A percentile compares a stretch with the other conserved stretches of the same genome.
These are phyloP conservation scores for Sylvietta virens DNA, from an alignment of 2,113 vertebrate genomes.

Conservation along the genomic window DNA sequence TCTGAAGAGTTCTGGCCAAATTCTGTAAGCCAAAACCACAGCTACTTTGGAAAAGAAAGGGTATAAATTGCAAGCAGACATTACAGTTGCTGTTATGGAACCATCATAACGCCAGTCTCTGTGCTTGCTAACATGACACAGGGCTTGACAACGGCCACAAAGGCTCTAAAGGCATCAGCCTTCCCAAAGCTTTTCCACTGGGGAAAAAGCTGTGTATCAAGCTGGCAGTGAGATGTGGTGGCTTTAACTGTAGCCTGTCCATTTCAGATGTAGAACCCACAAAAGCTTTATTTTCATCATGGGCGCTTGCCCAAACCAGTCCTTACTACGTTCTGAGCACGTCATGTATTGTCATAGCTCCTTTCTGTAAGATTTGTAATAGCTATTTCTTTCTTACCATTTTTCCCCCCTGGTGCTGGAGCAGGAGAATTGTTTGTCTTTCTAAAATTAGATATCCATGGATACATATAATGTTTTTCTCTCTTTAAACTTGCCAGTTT, in stretches of 20 bases:
- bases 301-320: neutral
- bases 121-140: neutral
- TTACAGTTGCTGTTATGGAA: neutral
- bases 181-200: neutral
- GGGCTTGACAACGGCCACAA: neutral
- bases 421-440: slow-evolving; percentile 1
- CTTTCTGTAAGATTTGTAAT: neutral
- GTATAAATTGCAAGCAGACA: neutral
- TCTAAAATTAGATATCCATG: slow-evolving; percentile 31
- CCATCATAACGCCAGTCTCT: neutral
- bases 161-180: neutral
- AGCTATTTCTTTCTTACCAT: neutral
- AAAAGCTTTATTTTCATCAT: neutral
- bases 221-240: neutral
- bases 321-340: neutral
- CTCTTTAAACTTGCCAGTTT: slow-evolving; percentile 29
- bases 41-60: neutral
- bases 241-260: neutral
- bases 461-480: slow-evolving; percentile 45
- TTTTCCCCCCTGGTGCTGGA: neutral
- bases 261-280: neutral
- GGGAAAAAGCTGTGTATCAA: neutral
- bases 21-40: neutral
- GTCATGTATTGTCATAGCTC: neutral
- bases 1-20: neutral